Evolutionary conservation across 2,888 invertebrate genomes (phyloP).

Genomic region (Cotesia congregata): DNA sequence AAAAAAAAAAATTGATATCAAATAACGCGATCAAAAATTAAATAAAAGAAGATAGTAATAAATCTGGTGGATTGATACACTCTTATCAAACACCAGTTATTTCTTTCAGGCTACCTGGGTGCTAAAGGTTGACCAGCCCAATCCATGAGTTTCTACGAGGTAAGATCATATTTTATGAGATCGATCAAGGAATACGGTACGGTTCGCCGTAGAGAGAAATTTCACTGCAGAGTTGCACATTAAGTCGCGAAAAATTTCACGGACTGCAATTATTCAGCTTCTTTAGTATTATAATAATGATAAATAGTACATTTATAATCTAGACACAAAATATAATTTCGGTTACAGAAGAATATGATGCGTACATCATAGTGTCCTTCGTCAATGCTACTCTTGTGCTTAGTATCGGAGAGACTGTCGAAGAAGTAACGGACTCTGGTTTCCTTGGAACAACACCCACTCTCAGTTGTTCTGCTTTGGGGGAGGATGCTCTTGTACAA

Average conservation of each 20-base stretch:
- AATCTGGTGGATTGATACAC: conserved; percentile 76
- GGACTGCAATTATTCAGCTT: conserved; percentile 3
- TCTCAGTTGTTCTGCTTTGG: conserved; percentile 96
- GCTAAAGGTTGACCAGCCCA: conserved; percentile 66
- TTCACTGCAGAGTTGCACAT: conserved; percentile 1
- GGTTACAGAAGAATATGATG: conserved; percentile 96
- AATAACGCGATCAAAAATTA: conserved; percentile 43
- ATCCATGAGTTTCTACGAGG: conserved; percentile 64
- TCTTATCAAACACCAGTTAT: conserved; percentile 91
- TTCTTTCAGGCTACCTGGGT: conserved; percentile 81
- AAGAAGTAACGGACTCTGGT: conserved; percentile 99
- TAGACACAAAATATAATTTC: conserved; percentile 70
- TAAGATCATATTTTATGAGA: conserved; percentile 55
- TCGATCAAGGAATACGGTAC: conserved; percentile 35
- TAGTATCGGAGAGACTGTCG: conserved; percentile 99
- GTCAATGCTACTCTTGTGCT: conserved; percentile 98
- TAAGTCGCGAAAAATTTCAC: conserved; percentile 23
- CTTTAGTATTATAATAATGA: conserved; percentile 25
- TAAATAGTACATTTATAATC: conserved; percentile 44
- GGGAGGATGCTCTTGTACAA: conserved; percentile 98
- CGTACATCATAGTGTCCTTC: conserved; percentile 99
- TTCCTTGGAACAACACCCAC: conserved; percentile 99
- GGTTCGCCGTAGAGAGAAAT: conserved; percentile 16
- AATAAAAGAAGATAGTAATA: conserved; percentile 63
- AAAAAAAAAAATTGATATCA: conserved; percentile 30